A percentile compares a stretch with the other conserved stretches of the same genome.
Conservation (phyloP, 1,140 invertebrate species). For the Apocrypta bakeri region DNA sequence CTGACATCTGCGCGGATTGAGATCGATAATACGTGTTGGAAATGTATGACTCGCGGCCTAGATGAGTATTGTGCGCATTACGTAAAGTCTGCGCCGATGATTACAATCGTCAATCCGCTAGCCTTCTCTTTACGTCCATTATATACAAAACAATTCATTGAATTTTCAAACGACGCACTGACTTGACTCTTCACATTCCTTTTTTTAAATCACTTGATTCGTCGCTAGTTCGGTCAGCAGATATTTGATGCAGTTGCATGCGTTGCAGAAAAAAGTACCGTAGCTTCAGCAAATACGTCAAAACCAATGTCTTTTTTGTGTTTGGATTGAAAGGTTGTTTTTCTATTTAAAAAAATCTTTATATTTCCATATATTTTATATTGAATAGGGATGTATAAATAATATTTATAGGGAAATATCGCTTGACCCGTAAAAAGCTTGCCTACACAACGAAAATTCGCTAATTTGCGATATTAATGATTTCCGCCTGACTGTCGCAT, state of each 20-base stretch:
- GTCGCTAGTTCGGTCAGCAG: background rate
- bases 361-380: no score
- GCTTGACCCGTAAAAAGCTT: background rate
- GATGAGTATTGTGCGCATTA: background rate
- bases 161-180: no score
- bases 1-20: background rate
- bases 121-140: background rate
- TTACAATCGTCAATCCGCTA: background rate
- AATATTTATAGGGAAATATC: no score
- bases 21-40: background rate
- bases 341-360: no score
- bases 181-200: background rate
- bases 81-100: background rate
- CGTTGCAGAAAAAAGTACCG: background rate
- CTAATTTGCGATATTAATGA: slow-evolving; percentile 14
- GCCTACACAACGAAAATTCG: background rate
- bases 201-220: background rate
- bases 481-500: background rate
- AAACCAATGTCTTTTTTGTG: no score
- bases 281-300: no score
- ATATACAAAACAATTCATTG: no score
- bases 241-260: background rate
- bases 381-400: no score
- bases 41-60: background rate
- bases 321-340: no score